A percentile compares a stretch with the other conserved stretches of the same genome.
Conservation (phyloP, 2,888 invertebrate genomes). For the Hirtodrosophila trivittata region DNA sequence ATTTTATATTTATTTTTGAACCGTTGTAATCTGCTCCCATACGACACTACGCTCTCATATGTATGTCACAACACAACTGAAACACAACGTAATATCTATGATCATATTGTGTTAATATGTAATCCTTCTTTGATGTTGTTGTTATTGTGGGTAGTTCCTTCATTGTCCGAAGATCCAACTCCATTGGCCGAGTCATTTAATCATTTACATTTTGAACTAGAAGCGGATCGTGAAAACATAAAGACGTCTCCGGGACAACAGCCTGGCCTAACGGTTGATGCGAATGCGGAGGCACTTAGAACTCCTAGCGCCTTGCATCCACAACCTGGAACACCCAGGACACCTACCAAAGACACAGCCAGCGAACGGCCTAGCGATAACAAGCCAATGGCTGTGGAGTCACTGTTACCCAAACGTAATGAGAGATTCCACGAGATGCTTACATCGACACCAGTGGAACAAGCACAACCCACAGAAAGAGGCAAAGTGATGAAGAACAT, state of each 20-base stretch:
- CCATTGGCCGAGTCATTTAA: slow-evolving; percentile 83
- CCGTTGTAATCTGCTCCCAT: slow-evolving; percentile 21
- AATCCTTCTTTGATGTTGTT: slow-evolving; percentile 21
- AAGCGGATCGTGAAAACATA: slow-evolving; percentile 67
- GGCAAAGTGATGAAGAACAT: slow-evolving; percentile 11
- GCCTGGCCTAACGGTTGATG: slow-evolving; percentile 59
- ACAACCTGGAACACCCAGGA: slow-evolving; percentile 27
- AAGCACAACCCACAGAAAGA: neutral
- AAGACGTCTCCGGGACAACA: slow-evolving; percentile 54
- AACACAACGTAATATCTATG: slow-evolving; percentile 7
- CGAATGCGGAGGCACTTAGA: slow-evolving; percentile 68
- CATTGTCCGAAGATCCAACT: slow-evolving; percentile 84
- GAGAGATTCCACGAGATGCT: slow-evolving; percentile 59
- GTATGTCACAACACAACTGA: slow-evolving; percentile 11
- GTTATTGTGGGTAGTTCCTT: slow-evolving; percentile 80
- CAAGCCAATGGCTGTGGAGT: slow-evolving; percentile 1
- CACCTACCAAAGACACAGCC: slow-evolving; percentile 50
- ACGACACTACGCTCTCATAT: slow-evolving; percentile 12
- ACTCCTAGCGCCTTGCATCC: slow-evolving; percentile 70
- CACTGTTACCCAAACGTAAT: slow-evolving; percentile 4
- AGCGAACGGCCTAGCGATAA: slow-evolving; percentile 28
- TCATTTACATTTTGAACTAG: slow-evolving; percentile 83
- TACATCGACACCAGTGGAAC: slow-evolving; percentile 78
- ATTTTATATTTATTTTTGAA: slow-evolving; percentile 25
- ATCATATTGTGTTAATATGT: slow-evolving; percentile 24